Evolutionary conservation across 2,113 vertebrate genomes (phyloP), one percentile per base, ranked within the genome.

Genomic region (Paramormyrops kingsleyae): DNA sequence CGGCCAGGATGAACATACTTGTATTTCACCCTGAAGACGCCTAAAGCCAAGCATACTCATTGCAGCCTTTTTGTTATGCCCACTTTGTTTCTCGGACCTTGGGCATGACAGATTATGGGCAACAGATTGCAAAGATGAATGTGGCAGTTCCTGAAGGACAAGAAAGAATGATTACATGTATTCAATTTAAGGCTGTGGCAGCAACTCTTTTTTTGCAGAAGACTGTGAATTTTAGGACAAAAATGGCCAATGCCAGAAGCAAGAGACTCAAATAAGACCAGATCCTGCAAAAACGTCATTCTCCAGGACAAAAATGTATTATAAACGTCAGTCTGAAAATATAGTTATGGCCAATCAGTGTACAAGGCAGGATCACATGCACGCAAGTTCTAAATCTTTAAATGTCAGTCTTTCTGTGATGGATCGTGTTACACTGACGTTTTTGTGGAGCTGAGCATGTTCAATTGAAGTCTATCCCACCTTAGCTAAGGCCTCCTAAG

Each of bases 121-220:
- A 44, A 47, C 46, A 47, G 35, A 84, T 84, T n/a, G 83, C 24
- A 86, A 80, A 88, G 88, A 80, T 49, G 46, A 49, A 80, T 49
- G 46, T 12, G 3, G 66, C 56, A n/a, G 19, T 15, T 46, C 39
- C 74, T 42, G 31, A 17, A 42, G 74, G 13, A 80, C 35, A 19
- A 42, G 74, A 19, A 80, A 80, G 74, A 80, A 39, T 80, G 74
- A 80, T 19, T 74, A 42, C 24, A 47, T 47, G 8, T 70, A 46
- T 87, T 87, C 87, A 49, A 70, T 59, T n/a, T 53, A 21, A 53
- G 66, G 62, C 85, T 53, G 46, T 85, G 87, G 70, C 87, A 53
- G 74, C 35, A 24, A 84, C 46, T 62, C 17, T 46, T 49, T 49
- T 46, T 74, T 74, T 74, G 44, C 4, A 15, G 21, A 47, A 46